These are phyloP conservation scores for Melinopterus prodromus DNA, from an alignment of 2,888 invertebrate genomes.

Conservation along the genomic window DNA sequence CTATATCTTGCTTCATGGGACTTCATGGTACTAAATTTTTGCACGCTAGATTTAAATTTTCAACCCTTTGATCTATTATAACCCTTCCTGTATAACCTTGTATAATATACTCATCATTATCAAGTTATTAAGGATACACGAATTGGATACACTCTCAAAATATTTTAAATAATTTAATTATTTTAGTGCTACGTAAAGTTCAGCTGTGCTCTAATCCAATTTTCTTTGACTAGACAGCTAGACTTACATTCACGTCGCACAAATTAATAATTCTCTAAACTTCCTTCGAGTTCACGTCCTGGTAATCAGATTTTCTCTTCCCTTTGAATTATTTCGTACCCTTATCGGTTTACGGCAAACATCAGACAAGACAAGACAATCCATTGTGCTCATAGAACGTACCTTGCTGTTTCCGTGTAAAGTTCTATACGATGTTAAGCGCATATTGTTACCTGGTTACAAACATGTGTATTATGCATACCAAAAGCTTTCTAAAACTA, in stretches of 20 bases:
- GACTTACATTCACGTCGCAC: background rate
- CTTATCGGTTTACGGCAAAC: background rate
- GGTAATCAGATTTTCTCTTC: background rate
- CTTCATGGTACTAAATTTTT: no score
- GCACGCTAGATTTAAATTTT: no score
- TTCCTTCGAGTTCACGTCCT: background rate
- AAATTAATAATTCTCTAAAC: background rate
- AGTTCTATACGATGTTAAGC: background rate
- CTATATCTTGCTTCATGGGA: no score
- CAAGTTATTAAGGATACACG: no score
- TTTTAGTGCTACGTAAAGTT: no score
- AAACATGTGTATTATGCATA: background rate
- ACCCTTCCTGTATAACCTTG: no score
- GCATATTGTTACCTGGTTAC: background rate
- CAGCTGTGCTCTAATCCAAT: no score
- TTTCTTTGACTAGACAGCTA: no score
- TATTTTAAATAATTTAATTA: no score
- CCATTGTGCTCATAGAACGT: background rate
- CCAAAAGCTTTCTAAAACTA: background rate
- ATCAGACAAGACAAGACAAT: background rate
- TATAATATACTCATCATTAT: no score
- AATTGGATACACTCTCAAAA: no score
- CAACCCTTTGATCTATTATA: no score
- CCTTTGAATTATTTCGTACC: background rate
- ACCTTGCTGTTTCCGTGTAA: background rate